Base-by-base conservation (phyloP, 2,113 vertebrate genomes). In the Plecotus auritus region DNA sequence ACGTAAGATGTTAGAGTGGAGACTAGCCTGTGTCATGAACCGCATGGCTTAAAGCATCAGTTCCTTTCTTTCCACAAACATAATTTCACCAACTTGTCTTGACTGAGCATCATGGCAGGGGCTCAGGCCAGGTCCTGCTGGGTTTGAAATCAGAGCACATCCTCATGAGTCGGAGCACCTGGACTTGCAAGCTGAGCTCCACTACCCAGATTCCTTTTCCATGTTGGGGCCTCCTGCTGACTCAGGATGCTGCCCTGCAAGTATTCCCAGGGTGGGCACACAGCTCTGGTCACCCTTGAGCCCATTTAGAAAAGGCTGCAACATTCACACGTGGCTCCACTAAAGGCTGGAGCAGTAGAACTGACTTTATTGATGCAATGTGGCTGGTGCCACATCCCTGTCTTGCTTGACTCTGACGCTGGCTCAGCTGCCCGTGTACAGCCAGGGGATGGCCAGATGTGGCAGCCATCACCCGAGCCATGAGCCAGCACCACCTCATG, bases 171-270 rank as follows among this genome's bases (percentile, higher is more conserved):
- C 6, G 81, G 9, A 61, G 8, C 87, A 17, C 1, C 18, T 18
- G 3, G 16, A 26, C 42, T 61, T 87, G 32, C 7, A 35, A 76
- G 32, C 16, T 2, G 1, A 10, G 40, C 9, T 42, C 35, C 28
- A 23, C 12, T 20, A 37, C 47, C 6, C 37, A 81, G 69, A 32
- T 13, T 40, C 9, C 10, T 10, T 18, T 22, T 17, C 76, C 10
- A 1, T 2, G 17, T 2, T 47, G 42, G 35, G 35, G 13, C 32
- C 70, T 86, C 37, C 1, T 0, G 1, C 1, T 49, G 13, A 8
- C 28, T 35, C 42, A 18, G 22, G 40, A 17, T 14, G 61, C 61
- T 64, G 59, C 32, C 42, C 17, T 26, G 8, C n/a, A 37, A 10
- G 16, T 4, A 12, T 49, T 40, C 30, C 51, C 73, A 72, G 47